Evolutionary conservation across 92 coral and sea anemone genomes (phyloP).

Genomic region (Bergia sp.): DNA sequence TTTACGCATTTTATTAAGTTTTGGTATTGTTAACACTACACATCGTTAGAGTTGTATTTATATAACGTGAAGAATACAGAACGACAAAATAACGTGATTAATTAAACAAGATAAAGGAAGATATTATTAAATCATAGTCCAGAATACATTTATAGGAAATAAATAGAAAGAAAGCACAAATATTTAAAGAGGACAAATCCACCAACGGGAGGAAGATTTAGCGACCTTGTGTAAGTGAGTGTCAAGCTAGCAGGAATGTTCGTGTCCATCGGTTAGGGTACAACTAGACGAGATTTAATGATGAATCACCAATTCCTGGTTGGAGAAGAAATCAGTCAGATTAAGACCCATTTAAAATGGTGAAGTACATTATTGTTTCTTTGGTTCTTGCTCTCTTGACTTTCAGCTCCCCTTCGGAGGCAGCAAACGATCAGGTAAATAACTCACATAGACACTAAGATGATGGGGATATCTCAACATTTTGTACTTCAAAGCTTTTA

Average conservation of each 20-base stretch:
- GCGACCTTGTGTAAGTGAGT: background rate
- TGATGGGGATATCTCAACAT: background rate
- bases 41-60: no score
- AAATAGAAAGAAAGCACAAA: no score
- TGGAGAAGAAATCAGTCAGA: background rate
- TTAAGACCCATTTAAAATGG: background rate
- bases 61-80: no score
- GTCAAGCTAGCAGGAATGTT: background rate
- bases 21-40: no score
- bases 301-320: background rate
- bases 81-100: no score
- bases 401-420: background rate
- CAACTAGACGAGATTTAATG: background rate
- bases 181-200: no score
- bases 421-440: slow-evolving; percentile 13
- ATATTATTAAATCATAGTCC: no score
- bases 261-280: background rate
- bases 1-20: no score
- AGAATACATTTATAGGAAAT: no score
- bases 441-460: background rate
- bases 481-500: background rate
- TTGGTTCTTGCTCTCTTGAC: background rate
- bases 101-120: no score
- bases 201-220: background rate
- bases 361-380: background rate